These are phyloP conservation scores for Rhodeus uyekii DNA, from an alignment of 2,797 vertebrate genomes.

Conservation along the genomic window DNA sequence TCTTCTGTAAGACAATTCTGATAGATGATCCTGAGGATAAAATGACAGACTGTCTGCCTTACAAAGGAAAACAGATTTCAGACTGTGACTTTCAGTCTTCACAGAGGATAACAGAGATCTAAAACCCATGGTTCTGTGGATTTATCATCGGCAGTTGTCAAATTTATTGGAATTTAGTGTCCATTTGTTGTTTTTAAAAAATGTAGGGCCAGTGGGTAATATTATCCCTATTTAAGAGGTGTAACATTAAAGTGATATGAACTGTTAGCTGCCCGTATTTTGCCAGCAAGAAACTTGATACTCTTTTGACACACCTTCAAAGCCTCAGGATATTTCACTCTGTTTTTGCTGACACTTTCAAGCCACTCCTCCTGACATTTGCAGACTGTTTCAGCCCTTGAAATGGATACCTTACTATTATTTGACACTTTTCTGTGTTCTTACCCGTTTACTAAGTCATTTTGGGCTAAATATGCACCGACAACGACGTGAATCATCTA, in stretches of 20 bases:
- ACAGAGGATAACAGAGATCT: neutral
- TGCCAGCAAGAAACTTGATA: conserved; percentile 38
- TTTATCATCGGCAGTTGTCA: neutral
- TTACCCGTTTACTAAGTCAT: conserved; percentile 13
- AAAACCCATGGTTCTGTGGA: neutral
- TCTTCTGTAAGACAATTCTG: conserved; percentile 22
- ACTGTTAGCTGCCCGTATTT: conserved; percentile 11
- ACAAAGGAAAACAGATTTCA: conserved; percentile 36
- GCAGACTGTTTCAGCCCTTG: conserved; percentile 23
- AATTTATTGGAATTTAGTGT: neutral
- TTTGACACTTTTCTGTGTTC: conserved; percentile 27
- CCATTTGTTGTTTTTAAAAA: neutral
- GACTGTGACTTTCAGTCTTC: neutral
- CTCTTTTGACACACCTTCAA: conserved; percentile 46
- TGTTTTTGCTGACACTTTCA: conserved; percentile 24
- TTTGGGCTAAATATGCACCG: neutral
- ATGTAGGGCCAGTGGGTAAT: neutral
- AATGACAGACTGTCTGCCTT: conserved; percentile 33
- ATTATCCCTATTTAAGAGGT: neutral
- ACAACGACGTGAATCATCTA: neutral
- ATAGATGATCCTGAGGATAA: conserved; percentile 41
- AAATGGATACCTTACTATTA: conserved; percentile 41
- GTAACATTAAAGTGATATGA: conserved; percentile 24
- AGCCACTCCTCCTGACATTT: conserved; percentile 48
- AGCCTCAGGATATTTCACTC: conserved; percentile 18